Evolutionary conservation across 2,888 invertebrate genomes (phyloP).

Genomic region (Caprella mutica): DNA sequence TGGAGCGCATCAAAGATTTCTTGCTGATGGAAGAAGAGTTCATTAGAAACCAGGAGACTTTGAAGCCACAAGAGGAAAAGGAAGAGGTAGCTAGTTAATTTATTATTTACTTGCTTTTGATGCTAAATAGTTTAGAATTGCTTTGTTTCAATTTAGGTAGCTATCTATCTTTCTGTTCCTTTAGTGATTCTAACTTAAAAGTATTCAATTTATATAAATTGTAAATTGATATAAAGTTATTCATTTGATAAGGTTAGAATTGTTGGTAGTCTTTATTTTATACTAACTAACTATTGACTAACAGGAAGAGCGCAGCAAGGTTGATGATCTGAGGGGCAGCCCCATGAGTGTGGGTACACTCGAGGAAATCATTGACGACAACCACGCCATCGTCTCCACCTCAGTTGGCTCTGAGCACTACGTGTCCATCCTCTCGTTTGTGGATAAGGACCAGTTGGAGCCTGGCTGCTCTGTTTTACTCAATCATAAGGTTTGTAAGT

Average conservation of each 20-base stretch:
- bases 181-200: no score
- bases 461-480: conserved; percentile 96
- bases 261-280: no score
- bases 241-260: no score
- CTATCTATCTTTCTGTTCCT: no score
- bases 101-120: no score
- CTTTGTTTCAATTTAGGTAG: no score
- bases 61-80: conserved; percentile 98
- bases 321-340: conserved; percentile 94
- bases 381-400: conserved; percentile 98
- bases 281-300: no score
- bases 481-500: conserved; percentile 73
- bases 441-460: conserved; percentile 97
- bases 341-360: conserved; percentile 99
- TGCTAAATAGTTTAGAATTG: no score
- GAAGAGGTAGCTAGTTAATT: conserved; percentile 79
- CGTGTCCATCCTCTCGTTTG: conserved; percentile 96
- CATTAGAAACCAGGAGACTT: conserved; percentile 91
- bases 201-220: no score
- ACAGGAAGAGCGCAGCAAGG: conserved; percentile 60
- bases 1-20: conserved; percentile 97
- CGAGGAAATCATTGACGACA: conserved; percentile 99
- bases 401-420: conserved; percentile 98
- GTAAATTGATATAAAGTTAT: no score
- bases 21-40: conserved; percentile 98